These are phyloP conservation scores for Nemurella pictetii DNA, from an alignment of 2,888 invertebrate species.

Conservation along the genomic window DNA sequence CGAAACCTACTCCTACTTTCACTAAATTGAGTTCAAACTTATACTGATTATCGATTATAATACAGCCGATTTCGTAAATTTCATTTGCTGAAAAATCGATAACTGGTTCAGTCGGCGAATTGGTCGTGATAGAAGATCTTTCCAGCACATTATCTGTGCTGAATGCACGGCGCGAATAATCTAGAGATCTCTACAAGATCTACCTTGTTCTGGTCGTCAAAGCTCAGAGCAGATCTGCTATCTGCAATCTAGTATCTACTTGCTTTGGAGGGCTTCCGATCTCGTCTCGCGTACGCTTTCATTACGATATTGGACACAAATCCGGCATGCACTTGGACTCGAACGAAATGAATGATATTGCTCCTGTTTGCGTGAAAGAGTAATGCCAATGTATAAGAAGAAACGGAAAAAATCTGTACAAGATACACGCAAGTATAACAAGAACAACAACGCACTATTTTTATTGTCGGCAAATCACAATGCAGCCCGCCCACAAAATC, in stretches of 20 bases:
- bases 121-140: not conserved
- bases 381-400: not conserved
- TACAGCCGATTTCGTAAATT: not conserved
- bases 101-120: not conserved
- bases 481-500: not conserved
- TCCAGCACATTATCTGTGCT: not conserved
- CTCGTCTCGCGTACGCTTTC: not conserved
- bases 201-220: not conserved
- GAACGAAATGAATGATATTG: no score
- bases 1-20: not conserved
- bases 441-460: no score
- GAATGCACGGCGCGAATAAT: not conserved
- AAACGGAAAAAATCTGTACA: not conserved
- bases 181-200: not conserved
- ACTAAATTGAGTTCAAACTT: not conserved
- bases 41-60: not conserved
- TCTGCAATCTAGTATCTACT: no score
- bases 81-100: not conserved
- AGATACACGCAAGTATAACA: not conserved
- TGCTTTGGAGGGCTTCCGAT: not conserved
- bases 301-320: not conserved
- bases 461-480: not conserved
- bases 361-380: not conserved
- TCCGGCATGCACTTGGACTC: not conserved
- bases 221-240: not conserved